Conservation (phyloP, 2,797 vertebrate species). For the Alosa sapidissima region DNA sequence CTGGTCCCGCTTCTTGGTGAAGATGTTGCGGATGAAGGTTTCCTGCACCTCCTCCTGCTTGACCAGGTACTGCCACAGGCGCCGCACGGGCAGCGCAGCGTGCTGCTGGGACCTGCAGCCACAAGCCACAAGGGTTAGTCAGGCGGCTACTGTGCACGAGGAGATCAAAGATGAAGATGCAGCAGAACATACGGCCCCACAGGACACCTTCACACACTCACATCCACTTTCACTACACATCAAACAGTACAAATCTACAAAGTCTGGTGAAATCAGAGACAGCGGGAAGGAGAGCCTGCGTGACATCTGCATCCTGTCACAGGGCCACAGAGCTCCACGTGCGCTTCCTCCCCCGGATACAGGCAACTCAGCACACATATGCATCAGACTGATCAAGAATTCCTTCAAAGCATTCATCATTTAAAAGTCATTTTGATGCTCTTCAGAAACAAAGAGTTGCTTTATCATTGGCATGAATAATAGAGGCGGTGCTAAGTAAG, state of each 20-base stretch:
- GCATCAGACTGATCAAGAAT: neutral
- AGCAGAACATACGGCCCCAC: too few species aligned
- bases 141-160: neutral
- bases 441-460: neutral
- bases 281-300: too few species aligned
- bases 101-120: slow-evolving; percentile 81
- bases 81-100: slow-evolving; percentile 85
- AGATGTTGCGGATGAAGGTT: slow-evolving; percentile 96
- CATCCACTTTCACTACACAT: neutral
- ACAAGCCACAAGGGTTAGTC: too few species aligned
- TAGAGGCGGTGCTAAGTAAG: neutral
- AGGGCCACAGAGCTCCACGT: too few species aligned
- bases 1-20: slow-evolving; percentile 84
- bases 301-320: too few species aligned
- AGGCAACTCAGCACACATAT: neutral
- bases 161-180: neutral
- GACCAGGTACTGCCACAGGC: slow-evolving; percentile 95
- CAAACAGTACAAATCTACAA: neutral
- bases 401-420: neutral
- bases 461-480: neutral
- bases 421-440: neutral
- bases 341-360: too few species aligned
- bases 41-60: slow-evolving; percentile 96
- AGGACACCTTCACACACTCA: neutral
- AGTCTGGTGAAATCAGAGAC: neutral